Percentiles rank a stretch among this genome's conserved stretches.
phyloP scores from a whole-genome alignment of 2,113 vertebrate genomes.

The Lophius piscatorius region DNA sequence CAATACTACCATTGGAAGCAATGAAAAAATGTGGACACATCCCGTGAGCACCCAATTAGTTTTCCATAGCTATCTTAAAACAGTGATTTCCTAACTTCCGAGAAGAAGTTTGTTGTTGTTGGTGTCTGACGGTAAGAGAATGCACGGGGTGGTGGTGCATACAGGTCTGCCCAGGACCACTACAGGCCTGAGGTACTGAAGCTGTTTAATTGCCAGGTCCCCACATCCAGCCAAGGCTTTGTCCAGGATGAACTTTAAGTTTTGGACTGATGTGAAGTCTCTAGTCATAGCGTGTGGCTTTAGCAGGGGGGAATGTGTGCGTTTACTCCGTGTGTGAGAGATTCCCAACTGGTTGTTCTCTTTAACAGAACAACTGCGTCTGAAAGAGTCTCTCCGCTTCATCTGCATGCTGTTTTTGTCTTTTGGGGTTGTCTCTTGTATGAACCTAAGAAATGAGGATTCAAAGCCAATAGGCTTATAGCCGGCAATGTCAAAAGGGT shows the following conservation, averaged over 20 bases:
- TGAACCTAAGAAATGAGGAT: slow-evolving; percentile 95
- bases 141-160: slow-evolving; percentile 85
- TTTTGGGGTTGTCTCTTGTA: slow-evolving; percentile 86
- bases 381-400: slow-evolving; percentile 64
- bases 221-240: slow-evolving; percentile 94
- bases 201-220: slow-evolving; percentile 97
- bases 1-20: slow-evolving; percentile 15
- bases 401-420: slow-evolving; percentile 72
- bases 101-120: slow-evolving; percentile 90
- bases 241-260: slow-evolving; percentile 93
- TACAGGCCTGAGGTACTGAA: slow-evolving; percentile 96
- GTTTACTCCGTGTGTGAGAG: slow-evolving; percentile 78
- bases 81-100: slow-evolving; percentile 81
- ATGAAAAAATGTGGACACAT: slow-evolving; percentile 50
- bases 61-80: slow-evolving; percentile 36
- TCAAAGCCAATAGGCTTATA: slow-evolving; percentile 97
- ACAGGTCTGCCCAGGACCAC: slow-evolving; percentile 95
- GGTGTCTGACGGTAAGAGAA: slow-evolving; percentile 87
- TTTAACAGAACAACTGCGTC: slow-evolving; percentile 77
- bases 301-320: slow-evolving; percentile 78
- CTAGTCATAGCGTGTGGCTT: slow-evolving; percentile 76
- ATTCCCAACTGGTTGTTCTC: slow-evolving; percentile 81
- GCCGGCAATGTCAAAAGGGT: slow-evolving; percentile 86
- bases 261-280: slow-evolving; percentile 86
- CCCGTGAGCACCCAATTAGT: slow-evolving; percentile 43